Conservation (phyloP, 1,140 invertebrate genomes). For the Zeugodacus cucurbitae region DNA sequence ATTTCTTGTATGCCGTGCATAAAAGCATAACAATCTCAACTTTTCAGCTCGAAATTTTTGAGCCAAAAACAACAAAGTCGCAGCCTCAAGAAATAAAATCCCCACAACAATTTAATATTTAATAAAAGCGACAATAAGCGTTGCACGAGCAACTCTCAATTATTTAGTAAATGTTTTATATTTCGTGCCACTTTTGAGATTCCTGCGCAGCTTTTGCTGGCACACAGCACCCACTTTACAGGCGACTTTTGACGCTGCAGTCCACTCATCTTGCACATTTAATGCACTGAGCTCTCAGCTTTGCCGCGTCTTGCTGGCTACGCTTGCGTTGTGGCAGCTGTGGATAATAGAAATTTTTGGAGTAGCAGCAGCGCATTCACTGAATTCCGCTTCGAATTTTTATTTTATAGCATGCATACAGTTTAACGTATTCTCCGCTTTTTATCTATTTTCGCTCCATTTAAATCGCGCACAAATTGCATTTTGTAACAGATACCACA, state of each 20-base stretch:
- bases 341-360: background rate
- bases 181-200: background rate
- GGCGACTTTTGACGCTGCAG: background rate
- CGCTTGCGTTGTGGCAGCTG: background rate
- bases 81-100: background rate
- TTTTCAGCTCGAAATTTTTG: background rate
- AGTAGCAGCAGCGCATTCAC: background rate
- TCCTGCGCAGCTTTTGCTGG: background rate
- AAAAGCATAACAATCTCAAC: constrained; percentile 14
- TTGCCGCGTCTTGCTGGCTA: background rate
- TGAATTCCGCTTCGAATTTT: background rate
- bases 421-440: background rate
- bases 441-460: background rate
- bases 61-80: background rate
- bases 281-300: background rate
- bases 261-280: background rate
- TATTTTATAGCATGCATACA: background rate
- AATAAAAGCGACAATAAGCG: constrained; percentile 15
- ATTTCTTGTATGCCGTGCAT: background rate
- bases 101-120: background rate
- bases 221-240: background rate
- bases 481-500: background rate
- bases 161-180: background rate
- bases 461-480: background rate
- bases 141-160: background rate